These are phyloP conservation scores for Erebia aethiops DNA, from an alignment of 2,888 invertebrate species.

Conservation along the genomic window DNA sequence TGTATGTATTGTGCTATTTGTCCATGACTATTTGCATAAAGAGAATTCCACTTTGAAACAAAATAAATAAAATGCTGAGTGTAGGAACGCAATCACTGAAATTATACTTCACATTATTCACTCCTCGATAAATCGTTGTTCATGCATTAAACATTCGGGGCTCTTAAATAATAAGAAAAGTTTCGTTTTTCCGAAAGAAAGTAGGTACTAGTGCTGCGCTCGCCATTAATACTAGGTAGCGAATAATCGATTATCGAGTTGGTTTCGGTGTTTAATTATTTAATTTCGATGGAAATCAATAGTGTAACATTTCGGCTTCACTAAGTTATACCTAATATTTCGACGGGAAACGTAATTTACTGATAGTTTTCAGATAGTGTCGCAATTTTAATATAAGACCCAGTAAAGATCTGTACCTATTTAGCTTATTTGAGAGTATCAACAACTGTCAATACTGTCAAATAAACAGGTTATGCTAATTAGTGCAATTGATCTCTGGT, in stretches of 20 bases:
- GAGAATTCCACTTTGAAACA: conserved; percentile 22
- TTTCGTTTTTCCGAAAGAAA: conserved; percentile 63
- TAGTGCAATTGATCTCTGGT: too few species aligned
- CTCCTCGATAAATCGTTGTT: conserved; percentile 67
- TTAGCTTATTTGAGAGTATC: too few species aligned
- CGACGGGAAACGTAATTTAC: too few species aligned
- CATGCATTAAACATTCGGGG: conserved; percentile 77
- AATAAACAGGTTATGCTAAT: too few species aligned
- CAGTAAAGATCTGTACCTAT: too few species aligned
- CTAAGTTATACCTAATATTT: too few species aligned
- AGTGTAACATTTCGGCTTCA: too few species aligned
- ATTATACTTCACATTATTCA: conserved; percentile 66
- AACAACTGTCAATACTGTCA: too few species aligned
- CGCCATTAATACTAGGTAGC: not conserved
- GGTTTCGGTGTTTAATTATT: too few species aligned
- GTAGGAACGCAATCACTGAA: conserved; percentile 63
- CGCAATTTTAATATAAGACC: too few species aligned
- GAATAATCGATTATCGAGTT: not conserved
- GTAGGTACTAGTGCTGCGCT: conserved; percentile 3
- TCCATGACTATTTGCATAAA: not conserved
- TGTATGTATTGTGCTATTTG: conserved; percentile 17
- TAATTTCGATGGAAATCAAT: too few species aligned
- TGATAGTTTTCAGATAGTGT: too few species aligned
- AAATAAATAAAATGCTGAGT: conserved; percentile 46
- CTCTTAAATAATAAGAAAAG: conserved; percentile 79